phyloP scores from a whole-genome alignment of 2,113 vertebrate species.

The Antigone vipio region DNA sequence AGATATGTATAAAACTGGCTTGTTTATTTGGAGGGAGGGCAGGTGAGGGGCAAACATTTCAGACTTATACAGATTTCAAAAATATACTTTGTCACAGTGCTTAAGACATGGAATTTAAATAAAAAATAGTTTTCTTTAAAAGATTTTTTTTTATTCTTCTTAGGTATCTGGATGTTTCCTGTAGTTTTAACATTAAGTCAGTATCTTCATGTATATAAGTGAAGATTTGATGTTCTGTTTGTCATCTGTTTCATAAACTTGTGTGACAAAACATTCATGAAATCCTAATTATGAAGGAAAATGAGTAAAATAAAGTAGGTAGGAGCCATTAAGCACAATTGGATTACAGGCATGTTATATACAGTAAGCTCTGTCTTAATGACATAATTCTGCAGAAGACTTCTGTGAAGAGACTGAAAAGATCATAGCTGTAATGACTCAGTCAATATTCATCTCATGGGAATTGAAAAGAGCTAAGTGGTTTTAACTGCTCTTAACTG shows the following conservation, averaged over 20 bases:
- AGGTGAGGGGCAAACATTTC: not conserved
- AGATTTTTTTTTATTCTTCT: not conserved
- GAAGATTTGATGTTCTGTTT: not conserved
- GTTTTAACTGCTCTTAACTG: not conserved
- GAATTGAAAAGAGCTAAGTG: not conserved
- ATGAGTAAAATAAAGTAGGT: not conserved
- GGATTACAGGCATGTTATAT: not conserved
- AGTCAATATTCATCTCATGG: not conserved
- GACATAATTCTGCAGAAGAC: not conserved
- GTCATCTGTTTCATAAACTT: not conserved
- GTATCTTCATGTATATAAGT: not conserved
- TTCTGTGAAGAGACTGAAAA: constrained; percentile 6
- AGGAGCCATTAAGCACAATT: not conserved
- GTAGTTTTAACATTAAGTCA: not conserved
- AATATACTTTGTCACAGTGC: not conserved
- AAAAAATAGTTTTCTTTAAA: not conserved
- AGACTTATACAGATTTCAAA: not conserved
- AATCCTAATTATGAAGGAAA: not conserved
- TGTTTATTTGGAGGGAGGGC: not conserved
- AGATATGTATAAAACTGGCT: constrained; percentile 48
- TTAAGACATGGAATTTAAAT: not conserved
- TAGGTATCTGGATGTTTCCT: not conserved
- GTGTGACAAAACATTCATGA: not conserved
- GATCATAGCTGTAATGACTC: constrained; percentile 19
- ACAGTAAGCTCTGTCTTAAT: not conserved